phyloP scores from a whole-genome alignment of 2,113 vertebrate genomes.

The Hyla sarda region DNA sequence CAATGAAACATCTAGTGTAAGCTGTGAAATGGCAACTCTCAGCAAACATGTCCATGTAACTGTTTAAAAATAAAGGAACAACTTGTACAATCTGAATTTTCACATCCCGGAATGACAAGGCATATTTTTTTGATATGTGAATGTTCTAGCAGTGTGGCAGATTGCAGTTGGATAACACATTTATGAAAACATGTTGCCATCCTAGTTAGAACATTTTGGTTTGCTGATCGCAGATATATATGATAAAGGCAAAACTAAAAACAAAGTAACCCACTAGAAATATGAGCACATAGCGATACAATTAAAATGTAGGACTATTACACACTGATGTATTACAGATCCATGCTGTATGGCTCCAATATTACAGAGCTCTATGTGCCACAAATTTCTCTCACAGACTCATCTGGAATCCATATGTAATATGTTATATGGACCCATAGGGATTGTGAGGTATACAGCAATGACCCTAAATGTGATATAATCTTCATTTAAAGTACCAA shows the following conservation, averaged over 20 bases:
- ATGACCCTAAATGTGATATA: too few species aligned
- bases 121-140: conserved; percentile 36
- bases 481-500: too few species aligned
- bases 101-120: not conserved
- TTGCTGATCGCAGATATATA: not conserved
- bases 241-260: not conserved
- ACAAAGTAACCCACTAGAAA: not conserved
- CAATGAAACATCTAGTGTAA: not conserved
- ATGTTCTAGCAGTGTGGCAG: conserved; percentile 27
- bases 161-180: conserved; percentile 9
- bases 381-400: too few species aligned
- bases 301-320: too few species aligned
- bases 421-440: too few species aligned
- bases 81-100: conserved; percentile 24
- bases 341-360: too few species aligned
- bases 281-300: not conserved
- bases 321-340: too few species aligned
- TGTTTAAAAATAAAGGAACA: conserved; percentile 34
- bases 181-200: not conserved
- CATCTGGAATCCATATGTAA: too few species aligned
- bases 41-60: not conserved
- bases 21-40: not conserved
- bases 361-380: too few species aligned
- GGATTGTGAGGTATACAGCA: too few species aligned
- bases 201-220: conserved; percentile 17